phyloP scores from a whole-genome alignment of 1,140 invertebrate species.

The Macrosteles quadrilineatus region DNA sequence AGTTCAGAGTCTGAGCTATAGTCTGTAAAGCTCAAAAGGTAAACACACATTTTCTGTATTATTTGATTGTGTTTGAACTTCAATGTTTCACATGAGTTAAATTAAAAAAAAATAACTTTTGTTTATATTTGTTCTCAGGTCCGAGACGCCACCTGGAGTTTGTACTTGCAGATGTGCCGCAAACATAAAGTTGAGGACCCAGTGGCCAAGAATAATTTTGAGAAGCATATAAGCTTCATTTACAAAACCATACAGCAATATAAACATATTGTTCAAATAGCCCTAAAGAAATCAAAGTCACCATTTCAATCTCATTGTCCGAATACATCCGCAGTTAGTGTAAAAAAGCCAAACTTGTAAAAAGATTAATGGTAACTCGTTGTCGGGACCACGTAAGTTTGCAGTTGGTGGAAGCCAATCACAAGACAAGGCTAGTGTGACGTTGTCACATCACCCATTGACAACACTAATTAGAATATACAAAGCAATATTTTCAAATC shows the following conservation, averaged over 20 bases:
- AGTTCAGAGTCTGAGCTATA: no score
- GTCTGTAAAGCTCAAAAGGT: no score
- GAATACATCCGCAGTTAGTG: not conserved
- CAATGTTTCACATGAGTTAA: no score
- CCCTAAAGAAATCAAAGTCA: not conserved
- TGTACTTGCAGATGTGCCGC: conserved; percentile 8
- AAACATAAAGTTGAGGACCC: conserved; percentile 10
- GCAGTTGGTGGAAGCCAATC: no score
- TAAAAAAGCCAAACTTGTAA: not conserved
- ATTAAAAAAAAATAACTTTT: no score
- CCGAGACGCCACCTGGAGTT: not conserved
- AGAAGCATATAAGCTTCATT: conserved; percentile 10
- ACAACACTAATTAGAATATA: no score
- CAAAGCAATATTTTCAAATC: no score
- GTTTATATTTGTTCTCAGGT: conserved; percentile 7
- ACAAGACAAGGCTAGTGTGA: no score
- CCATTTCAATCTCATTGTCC: conserved; percentile 1
- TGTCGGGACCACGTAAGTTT: no score
- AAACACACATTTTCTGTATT: no score
- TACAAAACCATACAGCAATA: conserved; percentile 15
- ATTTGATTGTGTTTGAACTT: no score
- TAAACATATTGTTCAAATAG: conserved; percentile 7
- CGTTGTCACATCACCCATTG: no score
- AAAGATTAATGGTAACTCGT: not conserved
- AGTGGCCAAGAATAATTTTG: not conserved